These are phyloP conservation scores for Protaetia brevitarsis DNA, from an alignment of 1,140 invertebrate species.

Conservation along the genomic window DNA sequence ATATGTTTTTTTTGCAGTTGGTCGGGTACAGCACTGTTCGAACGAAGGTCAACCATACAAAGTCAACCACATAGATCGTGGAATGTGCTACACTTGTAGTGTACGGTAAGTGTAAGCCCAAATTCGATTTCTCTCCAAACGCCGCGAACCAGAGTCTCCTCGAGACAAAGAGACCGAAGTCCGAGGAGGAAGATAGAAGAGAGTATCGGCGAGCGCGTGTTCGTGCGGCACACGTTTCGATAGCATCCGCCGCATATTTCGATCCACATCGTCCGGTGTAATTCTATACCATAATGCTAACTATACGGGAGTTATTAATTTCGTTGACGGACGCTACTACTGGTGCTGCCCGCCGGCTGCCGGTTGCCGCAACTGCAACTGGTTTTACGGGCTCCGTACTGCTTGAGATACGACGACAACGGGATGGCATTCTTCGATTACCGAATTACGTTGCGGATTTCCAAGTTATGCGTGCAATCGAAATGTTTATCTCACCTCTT, in stretches of 20 bases:
- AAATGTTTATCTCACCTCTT: too few species aligned
- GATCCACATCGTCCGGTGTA: neutral
- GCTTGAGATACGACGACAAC: too few species aligned
- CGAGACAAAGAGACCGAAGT: neutral
- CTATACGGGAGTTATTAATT: slow-evolving; percentile 8
- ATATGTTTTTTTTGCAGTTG: slow-evolving; percentile 17
- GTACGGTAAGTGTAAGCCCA: slow-evolving; percentile 4
- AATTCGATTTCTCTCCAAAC: neutral
- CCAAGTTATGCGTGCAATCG: too few species aligned
- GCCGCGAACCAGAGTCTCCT: neutral
- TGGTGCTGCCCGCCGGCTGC: too few species aligned
- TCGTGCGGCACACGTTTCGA: too few species aligned
- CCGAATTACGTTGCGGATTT: too few species aligned
- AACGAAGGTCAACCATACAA: slow-evolving; percentile 11
- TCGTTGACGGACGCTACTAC: neutral
- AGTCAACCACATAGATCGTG: slow-evolving; percentile 19
- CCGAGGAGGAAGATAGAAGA: neutral
- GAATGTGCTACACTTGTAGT: slow-evolving; percentile 16
- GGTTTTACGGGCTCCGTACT: too few species aligned
- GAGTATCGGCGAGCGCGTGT: neutral
- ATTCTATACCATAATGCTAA: neutral
- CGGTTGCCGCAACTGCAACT: too few species aligned
- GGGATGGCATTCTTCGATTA: too few species aligned
- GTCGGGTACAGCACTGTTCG: neutral
- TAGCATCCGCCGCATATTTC: neutral